Percentiles rank a stretch among this genome's conserved stretches.
These are phyloP conservation scores for Chroicocephalus ridibundus DNA, from an alignment of 2,113 vertebrate genomes.

Conservation along the genomic window DNA sequence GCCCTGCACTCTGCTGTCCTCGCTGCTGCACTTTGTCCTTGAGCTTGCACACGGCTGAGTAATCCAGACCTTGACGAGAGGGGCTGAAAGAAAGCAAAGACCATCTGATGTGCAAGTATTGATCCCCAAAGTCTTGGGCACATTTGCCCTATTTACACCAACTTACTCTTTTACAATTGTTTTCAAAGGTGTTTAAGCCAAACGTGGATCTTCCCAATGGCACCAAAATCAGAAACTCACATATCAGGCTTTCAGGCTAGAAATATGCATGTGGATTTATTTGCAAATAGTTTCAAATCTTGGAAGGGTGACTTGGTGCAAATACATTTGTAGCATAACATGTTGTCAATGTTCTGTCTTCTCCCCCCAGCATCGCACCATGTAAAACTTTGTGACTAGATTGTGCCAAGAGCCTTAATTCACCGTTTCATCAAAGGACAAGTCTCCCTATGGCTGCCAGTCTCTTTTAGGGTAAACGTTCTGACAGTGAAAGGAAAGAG, in stretches of 20 bases:
- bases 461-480: background rate
- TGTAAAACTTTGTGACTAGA: background rate
- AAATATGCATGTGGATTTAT: background rate
- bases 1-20: background rate
- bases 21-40: background rate
- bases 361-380: background rate
- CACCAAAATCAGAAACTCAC: background rate
- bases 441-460: background rate
- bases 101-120: background rate
- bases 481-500: slow-evolving; percentile 18
- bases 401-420: background rate
- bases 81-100: background rate
- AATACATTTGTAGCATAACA: background rate
- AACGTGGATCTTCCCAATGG: background rate
- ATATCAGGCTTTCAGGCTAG: background rate
- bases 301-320: background rate
- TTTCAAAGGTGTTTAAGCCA: background rate
- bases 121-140: background rate
- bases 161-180: background rate
- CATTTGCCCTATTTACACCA: background rate
- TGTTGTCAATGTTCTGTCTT: background rate
- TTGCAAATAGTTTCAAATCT: background rate
- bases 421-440: background rate
- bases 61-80: background rate
- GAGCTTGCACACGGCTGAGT: background rate